Evolutionary conservation across 2,888 invertebrate genomes (phyloP), one percentile per base, ranked within the genome.

Genomic region (Chymomyza procnemis): DNA sequence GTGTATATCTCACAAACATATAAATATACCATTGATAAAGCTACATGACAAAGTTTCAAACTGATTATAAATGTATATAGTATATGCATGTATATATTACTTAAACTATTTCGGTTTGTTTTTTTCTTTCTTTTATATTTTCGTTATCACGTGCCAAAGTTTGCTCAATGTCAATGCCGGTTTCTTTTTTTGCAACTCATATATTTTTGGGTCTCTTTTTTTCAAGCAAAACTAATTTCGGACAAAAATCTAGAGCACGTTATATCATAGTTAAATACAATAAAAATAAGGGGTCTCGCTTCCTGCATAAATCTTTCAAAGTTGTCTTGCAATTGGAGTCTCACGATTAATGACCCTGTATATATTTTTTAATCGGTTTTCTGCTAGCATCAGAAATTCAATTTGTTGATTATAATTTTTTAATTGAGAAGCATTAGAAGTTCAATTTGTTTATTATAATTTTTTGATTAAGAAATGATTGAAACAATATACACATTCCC

Each of bases 91-190:
- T 6, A 50, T 50, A 19, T 50, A 18, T n/a, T n/a, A n/a, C n/a
- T n/a, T n/a, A 50, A 14, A 50, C 14, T 41, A 41, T 41, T 12
- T 41, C 16, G 4, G 48, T 46, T 41, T 62, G 46, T 54, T 34
- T 47, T 19, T 9, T 46, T n/a, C 55, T 30, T 61, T 19, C n/a
- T n/a, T n/a, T n/a, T n/a, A n/a, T n/a, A 9, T 26, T 67, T 54
- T 59, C 21, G 63, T 58, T 66, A 70, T 78, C 70, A 71, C 76
- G 82, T 85, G 80, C 58, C 76, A 76, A 76, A 68, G 63, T 70
- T 69, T 62, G 67, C 63, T 71, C 81, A 80, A 80, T 78, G 85
- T 74, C 74, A 80, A 85, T 85, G 73, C 70, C 72, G 18, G 30
- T 48, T 59, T 55, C 50, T 54, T 18, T 50, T 48, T 48, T n/a